phyloP scores from a whole-genome alignment of 2,113 vertebrate genomes.

The Irena cyanogastra region DNA sequence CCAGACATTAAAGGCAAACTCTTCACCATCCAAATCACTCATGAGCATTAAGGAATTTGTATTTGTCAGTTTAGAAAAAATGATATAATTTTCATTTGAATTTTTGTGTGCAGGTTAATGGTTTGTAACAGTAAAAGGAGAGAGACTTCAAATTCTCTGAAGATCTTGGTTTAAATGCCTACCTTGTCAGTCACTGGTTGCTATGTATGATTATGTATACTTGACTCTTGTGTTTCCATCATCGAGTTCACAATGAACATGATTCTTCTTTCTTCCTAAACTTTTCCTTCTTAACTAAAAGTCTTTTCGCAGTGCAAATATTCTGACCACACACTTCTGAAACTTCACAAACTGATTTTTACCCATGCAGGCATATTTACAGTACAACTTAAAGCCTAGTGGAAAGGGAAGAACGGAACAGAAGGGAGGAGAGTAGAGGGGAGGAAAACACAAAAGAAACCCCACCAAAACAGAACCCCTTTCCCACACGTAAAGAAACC shows the following conservation, averaged over 20 bases:
- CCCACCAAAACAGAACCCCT: background rate
- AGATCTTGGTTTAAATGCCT: background rate
- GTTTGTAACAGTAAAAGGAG: background rate
- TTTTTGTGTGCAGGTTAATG: background rate
- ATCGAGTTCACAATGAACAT: background rate
- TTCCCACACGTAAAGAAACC: background rate
- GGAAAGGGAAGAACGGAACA: background rate
- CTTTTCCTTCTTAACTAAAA: background rate
- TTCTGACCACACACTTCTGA: background rate
- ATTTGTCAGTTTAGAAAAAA: background rate
- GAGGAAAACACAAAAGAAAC: background rate
- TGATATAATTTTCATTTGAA: background rate
- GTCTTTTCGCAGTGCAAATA: background rate
- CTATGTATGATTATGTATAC: background rate
- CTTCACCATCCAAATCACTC: background rate
- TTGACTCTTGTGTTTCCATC: background rate
- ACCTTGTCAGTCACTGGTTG: background rate
- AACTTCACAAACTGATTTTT: background rate
- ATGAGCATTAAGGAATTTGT: background rate
- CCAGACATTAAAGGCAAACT: background rate
- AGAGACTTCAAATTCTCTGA: background rate
- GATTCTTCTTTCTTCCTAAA: background rate
- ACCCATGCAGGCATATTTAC: background rate
- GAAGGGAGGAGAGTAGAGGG: background rate
- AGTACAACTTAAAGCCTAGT: background rate